Percentiles rank a stretch among this genome's conserved stretches.
Conservation (phyloP, 2,888 invertebrate species). For the Nematopogon swammerdamellus region DNA sequence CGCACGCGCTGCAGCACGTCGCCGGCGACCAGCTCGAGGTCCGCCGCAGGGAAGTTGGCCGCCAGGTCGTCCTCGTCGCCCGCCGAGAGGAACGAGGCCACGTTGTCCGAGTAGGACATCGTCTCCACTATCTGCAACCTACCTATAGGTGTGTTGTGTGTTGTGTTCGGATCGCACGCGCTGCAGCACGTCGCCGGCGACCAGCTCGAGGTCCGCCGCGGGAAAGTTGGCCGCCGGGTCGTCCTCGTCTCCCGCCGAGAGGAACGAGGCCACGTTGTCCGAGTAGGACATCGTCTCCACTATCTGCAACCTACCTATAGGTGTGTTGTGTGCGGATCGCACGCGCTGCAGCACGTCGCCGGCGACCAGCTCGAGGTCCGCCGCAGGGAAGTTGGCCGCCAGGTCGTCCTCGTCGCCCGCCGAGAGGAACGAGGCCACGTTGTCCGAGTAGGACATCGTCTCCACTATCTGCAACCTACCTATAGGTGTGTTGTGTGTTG, state of each 20-base stretch:
- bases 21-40: constrained; percentile 74
- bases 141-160: no score
- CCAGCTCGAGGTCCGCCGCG: constrained; percentile 68
- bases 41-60: constrained; percentile 56
- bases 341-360: constrained; percentile 73
- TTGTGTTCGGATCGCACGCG: constrained; percentile 66
- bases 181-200: constrained; percentile 74
- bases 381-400: constrained; percentile 53
- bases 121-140: constrained; percentile 89
- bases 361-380: constrained; percentile 73
- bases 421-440: constrained; percentile 86
- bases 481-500: no score
- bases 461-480: constrained; percentile 87
- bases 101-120: constrained; percentile 92
- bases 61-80: constrained; percentile 70
- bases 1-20: constrained; percentile 69
- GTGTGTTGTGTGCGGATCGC: constrained; percentile 67
- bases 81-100: constrained; percentile 83
- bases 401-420: constrained; percentile 72
- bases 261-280: constrained; percentile 86
- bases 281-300: constrained; percentile 97
- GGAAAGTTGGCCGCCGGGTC: constrained; percentile 34
- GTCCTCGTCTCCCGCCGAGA: constrained; percentile 69
- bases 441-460: constrained; percentile 93
- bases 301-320: constrained; percentile 69